Evolutionary conservation across 2,888 invertebrate genomes (phyloP).

Genomic region (Trissolcus brochymenae): DNA sequence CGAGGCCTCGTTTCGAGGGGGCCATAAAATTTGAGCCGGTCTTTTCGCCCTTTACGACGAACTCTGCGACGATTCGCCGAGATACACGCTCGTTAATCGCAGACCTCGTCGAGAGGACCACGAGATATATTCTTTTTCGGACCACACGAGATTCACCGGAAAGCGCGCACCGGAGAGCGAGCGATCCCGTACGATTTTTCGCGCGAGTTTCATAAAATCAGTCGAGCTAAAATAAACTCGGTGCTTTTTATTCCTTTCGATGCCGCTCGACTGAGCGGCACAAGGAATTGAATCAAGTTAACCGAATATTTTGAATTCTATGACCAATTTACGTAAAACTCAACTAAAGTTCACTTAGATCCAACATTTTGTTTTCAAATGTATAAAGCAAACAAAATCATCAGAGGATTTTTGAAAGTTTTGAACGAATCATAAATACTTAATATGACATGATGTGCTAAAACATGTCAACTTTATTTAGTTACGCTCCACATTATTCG

Average conservation of each 20-base stretch:
- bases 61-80: conserved; percentile 57
- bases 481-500: too few species aligned
- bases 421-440: too few species aligned
- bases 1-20: conserved; percentile 54
- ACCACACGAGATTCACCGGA: conserved; percentile 26
- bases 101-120: conserved; percentile 53
- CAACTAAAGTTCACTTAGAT: too few species aligned
- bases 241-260: conserved; percentile 13
- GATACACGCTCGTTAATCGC: conserved; percentile 59
- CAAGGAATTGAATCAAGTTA: too few species aligned
- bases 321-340: too few species aligned
- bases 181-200: conserved; percentile 40
- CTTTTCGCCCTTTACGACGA: conserved; percentile 61
- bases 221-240: conserved; percentile 29
- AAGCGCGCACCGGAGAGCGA: conserved; percentile 30
- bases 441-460: too few species aligned
- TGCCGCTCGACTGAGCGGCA: too few species aligned
- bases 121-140: conserved; percentile 39
- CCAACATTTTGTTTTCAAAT: too few species aligned
- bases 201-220: conserved; percentile 45
- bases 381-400: too few species aligned
- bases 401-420: too few species aligned
- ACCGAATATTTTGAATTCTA: too few species aligned
- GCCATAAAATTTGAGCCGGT: conserved; percentile 59
- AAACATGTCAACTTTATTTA: too few species aligned